Evolutionary conservation across 2,888 invertebrate species (phyloP), one percentile per base, ranked within the genome.

Genomic region (Phania funesta): DNA sequence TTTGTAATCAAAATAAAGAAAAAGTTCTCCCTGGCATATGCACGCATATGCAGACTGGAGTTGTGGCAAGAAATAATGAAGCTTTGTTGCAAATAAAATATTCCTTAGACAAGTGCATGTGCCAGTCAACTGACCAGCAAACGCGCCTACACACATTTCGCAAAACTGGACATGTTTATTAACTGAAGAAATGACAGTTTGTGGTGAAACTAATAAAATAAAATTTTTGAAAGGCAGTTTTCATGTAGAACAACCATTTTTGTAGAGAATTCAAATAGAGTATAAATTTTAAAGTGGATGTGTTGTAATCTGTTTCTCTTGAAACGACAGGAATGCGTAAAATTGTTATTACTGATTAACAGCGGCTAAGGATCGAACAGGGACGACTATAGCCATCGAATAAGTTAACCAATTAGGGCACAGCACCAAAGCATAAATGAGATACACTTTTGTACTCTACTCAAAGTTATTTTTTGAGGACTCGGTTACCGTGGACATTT

Each of bases 21-120:
- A 70, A 22, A 62, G 3, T 58, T 32, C 26, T 44, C 67, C 18
- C 16, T n/a, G 6, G 7, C 16, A 44, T 18, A 44, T 11, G 16
- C 41, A n/a, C n/a, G 41, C 16, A 41, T 16, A 7, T 44, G 16
- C 8, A 44, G 11, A 56, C 46, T 44, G 11, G 20, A 71, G 48
- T 16, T 24, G 46, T 38, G n/a, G 24, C 24, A 38, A 35, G 8
- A 32, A 58, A 50, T 38, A 35, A 38, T 54, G 64, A 54, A 73
- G 35, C 32, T 62, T 73, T 71, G 60, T 68, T 52, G 67, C 50
- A 68, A 68, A 62, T 76, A 68, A 76, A 68, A 76, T 68, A 60
- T 76, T 60, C 52, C 8, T 68, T 60, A 77, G 80, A 77, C 81
- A 77, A 81, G 77, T 77, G 77, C 38, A 44, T 54, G 35, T 70